Percentiles rank a stretch among this genome's conserved stretches.
phyloP scores from a whole-genome alignment of 2,888 invertebrate genomes.

The Ceramica pisi region DNA sequence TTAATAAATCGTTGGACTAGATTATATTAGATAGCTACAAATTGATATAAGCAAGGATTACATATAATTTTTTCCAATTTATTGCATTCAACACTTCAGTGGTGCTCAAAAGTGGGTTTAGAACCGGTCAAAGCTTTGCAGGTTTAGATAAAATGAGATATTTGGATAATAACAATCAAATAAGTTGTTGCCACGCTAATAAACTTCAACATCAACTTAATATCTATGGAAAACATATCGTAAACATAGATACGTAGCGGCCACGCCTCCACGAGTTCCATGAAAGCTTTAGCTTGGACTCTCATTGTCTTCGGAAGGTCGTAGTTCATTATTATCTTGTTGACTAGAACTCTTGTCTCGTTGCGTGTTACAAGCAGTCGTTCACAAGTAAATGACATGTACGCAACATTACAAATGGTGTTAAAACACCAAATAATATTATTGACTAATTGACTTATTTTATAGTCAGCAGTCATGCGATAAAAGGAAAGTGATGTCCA shows the following conservation, averaged over 20 bases:
- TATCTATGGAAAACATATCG: conserved; percentile 82
- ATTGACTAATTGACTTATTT: conserved; percentile 62
- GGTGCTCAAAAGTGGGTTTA: not conserved
- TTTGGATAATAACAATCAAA: conserved; percentile 83
- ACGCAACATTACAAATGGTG: conserved; percentile 70
- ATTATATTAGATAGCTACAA: not conserved
- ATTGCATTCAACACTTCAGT: not conserved
- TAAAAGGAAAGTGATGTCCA: conserved; percentile 77
- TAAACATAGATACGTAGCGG: conserved; percentile 75
- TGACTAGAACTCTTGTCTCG: conserved; percentile 75
- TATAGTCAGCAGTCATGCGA: conserved; percentile 57
- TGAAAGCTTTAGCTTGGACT: conserved; percentile 81
- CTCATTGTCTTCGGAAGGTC: conserved; percentile 76
- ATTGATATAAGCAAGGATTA: not conserved
- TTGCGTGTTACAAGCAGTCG: conserved; percentile 70
- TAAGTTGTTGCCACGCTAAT: conserved; percentile 83
- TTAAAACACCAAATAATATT: conserved; percentile 73
- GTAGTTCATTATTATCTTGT: conserved; percentile 82
- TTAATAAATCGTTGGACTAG: no score
- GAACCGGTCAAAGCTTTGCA: not conserved
- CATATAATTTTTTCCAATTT: not conserved
- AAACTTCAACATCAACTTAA: conserved; percentile 82
- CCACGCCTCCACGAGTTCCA: conserved; percentile 80
- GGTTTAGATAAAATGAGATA: conserved; percentile 75
- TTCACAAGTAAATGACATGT: conserved; percentile 78